phyloP scores from a whole-genome alignment of 1,140 invertebrate species.

The Drosophila grimshawi region DNA sequence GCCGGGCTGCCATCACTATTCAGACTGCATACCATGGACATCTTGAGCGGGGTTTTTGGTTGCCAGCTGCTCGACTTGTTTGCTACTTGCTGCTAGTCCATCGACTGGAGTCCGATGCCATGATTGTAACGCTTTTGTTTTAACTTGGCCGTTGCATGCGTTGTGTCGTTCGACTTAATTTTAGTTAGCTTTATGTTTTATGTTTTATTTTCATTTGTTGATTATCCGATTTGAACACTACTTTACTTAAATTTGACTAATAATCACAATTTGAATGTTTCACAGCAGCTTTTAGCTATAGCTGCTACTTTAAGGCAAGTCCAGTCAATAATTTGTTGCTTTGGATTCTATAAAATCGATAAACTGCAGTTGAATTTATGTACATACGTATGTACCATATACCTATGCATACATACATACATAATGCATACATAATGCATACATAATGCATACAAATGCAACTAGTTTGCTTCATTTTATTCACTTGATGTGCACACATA shows the following conservation, averaged over 20 bases:
- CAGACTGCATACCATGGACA: constrained; percentile 73
- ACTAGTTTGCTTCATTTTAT: no score
- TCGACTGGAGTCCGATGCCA: constrained; percentile 4
- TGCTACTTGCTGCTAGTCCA: neutral
- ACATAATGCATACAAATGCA: no score
- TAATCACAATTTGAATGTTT: constrained; percentile 69
- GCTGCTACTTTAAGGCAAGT: constrained; percentile 76
- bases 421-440: neutral
- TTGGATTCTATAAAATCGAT: constrained; percentile 20
- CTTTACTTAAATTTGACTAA: constrained; percentile 65
- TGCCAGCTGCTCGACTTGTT: no score
- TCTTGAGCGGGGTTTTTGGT: constrained; percentile 12
- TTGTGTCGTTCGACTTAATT: constrained; percentile 19
- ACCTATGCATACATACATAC: constrained; percentile 23
- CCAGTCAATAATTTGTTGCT: constrained; percentile 58
- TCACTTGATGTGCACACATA: no score
- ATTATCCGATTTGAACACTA: constrained; percentile 31
- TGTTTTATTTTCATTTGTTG: neutral
- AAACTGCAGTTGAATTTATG: neutral
- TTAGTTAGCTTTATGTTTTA: constrained; percentile 1
- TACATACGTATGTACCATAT: constrained; percentile 11
- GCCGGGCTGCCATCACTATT: constrained; percentile 64
- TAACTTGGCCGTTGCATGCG: constrained; percentile 7
- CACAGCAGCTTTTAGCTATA: constrained; percentile 52
- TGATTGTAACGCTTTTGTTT: constrained; percentile 5